Evolutionary conservation across 2,797 vertebrate genomes (phyloP), one percentile per base, ranked within the genome.

Genomic region (Falco novaeseelandiae): DNA sequence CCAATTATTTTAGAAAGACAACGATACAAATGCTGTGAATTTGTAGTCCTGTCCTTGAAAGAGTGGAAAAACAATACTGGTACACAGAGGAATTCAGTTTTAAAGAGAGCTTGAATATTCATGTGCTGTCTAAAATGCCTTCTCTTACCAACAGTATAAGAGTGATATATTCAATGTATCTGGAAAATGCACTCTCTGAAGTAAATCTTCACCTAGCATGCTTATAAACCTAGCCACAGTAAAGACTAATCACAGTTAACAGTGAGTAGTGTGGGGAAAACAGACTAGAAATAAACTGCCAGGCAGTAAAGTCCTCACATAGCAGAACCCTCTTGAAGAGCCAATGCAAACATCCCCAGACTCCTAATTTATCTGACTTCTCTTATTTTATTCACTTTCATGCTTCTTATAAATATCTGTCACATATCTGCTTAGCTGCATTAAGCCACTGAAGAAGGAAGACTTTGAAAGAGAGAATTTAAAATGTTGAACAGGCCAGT

Each of bases 351-450:
- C 66, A 87, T 95, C 87, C 93, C 95, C 48, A 95, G 93, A 89
- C 59, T 96, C 87, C 93, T 97, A 95, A 97, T 97, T 96, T 96
- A 95, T 97, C 62, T 91, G 88, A 87, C 89, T 97, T 95, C 92
- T 93, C 70, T 89, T 89, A 83, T 94, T 98, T 97, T 97, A 94
- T 98, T 97, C 95, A 93, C 93, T 97, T 97, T 97, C 76, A 94
- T 89, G n/a, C 90, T 95, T 80, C 84, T 96, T 97, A 93, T 59
- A 90, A 95, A 83, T 95, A 94, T 96, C 93, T 97, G 91, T 89
- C 95, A 93, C 72, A 93, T 85, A 96, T 95, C 84, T 97, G 93
- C 94, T 97, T 95, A 95, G 89, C 89, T 96, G 87, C 46, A 51
- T 87, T 93, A 92, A 90, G 87, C 90, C 76, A 59, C 66, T 96